phyloP scores from a whole-genome alignment of 2,888 invertebrate species.

The Oxyteleia sp. region DNA sequence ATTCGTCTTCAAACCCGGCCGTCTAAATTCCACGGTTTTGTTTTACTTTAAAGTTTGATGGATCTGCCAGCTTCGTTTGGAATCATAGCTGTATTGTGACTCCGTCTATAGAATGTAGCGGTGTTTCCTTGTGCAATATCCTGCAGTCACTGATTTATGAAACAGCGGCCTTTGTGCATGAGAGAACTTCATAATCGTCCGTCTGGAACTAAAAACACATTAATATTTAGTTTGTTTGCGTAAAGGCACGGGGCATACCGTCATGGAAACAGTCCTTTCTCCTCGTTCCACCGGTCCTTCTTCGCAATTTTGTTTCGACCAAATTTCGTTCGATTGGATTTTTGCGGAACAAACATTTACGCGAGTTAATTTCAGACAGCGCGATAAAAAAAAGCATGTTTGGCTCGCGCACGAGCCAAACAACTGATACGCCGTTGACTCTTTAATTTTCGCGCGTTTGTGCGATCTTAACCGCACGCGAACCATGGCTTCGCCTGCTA shows the following conservation, averaged over 20 bases:
- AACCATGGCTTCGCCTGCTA: neutral
- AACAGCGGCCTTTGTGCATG: constrained; percentile 29
- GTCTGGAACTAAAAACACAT: constrained; percentile 26
- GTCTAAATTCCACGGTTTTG: neutral
- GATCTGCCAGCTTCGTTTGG: neutral
- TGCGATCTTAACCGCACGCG: neutral
- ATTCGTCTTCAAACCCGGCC: too few species aligned
- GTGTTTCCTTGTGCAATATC: constrained; percentile 18
- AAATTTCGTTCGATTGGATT: neutral
- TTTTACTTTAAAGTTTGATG: neutral
- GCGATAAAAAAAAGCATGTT: neutral
- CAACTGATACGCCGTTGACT: neutral
- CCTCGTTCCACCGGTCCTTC: too few species aligned
- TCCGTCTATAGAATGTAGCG: neutral
- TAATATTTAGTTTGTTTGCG: constrained; percentile 29
- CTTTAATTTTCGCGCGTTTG: constrained; percentile 18
- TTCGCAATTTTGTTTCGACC: neutral
- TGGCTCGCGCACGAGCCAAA: neutral
- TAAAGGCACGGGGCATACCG: neutral
- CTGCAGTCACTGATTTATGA: constrained; percentile 10
- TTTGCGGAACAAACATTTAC: neutral
- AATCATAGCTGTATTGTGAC: neutral
- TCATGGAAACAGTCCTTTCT: neutral
- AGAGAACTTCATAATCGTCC: constrained; percentile 10
- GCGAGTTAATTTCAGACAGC: neutral